Conservation (phyloP, 2,797 vertebrate genomes). For the Neostethus bicornis region DNA sequence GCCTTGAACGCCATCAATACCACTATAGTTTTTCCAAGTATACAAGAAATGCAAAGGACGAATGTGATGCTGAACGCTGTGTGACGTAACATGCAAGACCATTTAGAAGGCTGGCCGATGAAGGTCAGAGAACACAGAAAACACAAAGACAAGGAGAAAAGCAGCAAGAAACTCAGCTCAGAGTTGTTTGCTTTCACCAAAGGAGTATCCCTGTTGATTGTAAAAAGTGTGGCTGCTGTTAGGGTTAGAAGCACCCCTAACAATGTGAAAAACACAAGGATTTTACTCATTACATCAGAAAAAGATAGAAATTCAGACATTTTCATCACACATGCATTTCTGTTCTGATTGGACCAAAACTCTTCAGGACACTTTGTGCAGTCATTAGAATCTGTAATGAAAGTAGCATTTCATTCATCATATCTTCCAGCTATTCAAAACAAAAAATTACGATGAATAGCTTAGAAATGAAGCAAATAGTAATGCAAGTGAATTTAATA, state of each 20-base stretch:
- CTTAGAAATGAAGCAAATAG: constrained; percentile 54
- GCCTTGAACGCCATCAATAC: constrained; percentile 78
- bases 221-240: constrained; percentile 58
- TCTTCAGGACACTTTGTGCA: constrained; percentile 77
- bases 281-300: constrained; percentile 69
- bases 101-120: constrained; percentile 71
- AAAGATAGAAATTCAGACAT: constrained; percentile 73
- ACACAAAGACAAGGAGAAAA: constrained; percentile 76
- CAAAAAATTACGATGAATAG: constrained; percentile 25
- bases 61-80: constrained; percentile 78
- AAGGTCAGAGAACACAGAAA: constrained; percentile 79
- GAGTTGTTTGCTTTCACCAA: constrained; percentile 78
- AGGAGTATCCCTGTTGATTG: constrained; percentile 69
- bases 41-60: constrained; percentile 76
- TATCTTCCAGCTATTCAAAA: constrained; percentile 13
- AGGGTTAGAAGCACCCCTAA: constrained; percentile 68
- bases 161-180: constrained; percentile 78
- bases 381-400: constrained; percentile 78
- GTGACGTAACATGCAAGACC: constrained; percentile 80
- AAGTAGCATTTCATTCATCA: constrained; percentile 40
- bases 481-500: constrained; percentile 27
- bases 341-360: constrained; percentile 76
- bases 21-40: constrained; percentile 79
- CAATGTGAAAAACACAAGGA: constrained; percentile 70
- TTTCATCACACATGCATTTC: constrained; percentile 75